Evolutionary conservation across 2,113 vertebrate species (phyloP).

Genomic region (Serilophus lunatus): DNA sequence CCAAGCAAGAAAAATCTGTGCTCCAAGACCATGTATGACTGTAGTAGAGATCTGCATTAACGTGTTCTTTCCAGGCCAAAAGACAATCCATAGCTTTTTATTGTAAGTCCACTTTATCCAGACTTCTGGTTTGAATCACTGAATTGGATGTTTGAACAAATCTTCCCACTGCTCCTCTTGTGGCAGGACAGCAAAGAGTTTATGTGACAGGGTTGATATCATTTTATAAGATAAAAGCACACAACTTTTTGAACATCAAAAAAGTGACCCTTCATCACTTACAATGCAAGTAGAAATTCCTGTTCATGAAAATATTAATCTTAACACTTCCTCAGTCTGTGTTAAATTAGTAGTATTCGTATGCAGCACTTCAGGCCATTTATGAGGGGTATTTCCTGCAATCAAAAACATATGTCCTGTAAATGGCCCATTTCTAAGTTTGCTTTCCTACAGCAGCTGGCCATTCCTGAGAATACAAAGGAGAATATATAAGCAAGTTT

Average conservation of each 20-base stretch:
- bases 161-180: background rate
- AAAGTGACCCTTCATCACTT: conserved; percentile 40
- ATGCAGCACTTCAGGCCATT: conserved; percentile 35
- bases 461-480: conserved; percentile 38
- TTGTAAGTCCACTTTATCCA: conserved; percentile 7
- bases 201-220: background rate
- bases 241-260: conserved; percentile 23
- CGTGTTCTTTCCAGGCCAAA: conserved; percentile 2
- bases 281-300: conserved; percentile 6
- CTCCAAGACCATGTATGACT: conserved; percentile 16
- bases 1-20: conserved; percentile 39
- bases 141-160: background rate
- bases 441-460: conserved; percentile 52
- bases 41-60: conserved; percentile 25
- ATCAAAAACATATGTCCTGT: conserved; percentile 41
- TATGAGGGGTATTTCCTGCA: conserved; percentile 51
- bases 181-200: background rate
- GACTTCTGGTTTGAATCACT: conserved; percentile 30
- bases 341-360: conserved; percentile 52
- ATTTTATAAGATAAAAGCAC: conserved; percentile 7
- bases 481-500: conserved; percentile 29
- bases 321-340: conserved; percentile 40
- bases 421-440: conserved; percentile 37
- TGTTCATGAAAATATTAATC: conserved; percentile 22
- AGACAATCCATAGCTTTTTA: background rate